These are phyloP conservation scores for Melanotaenia duboulayi DNA, from an alignment of 2,113 vertebrate species.

Conservation along the genomic window DNA sequence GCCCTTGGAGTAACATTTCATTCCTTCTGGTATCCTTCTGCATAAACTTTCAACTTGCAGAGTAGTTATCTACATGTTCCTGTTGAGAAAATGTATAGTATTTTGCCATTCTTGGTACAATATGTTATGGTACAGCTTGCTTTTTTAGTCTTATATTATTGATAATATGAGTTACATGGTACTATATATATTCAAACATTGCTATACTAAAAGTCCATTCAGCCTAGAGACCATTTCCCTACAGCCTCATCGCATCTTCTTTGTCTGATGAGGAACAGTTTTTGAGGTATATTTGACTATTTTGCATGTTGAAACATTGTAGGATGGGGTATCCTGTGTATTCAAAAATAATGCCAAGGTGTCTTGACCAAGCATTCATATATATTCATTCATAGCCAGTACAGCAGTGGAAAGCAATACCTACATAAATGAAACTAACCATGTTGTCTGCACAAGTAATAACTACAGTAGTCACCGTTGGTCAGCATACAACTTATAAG, in stretches of 20 bases:
- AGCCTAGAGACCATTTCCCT: neutral
- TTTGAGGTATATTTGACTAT: neutral
- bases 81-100: no score
- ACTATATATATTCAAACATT: neutral
- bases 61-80: neutral
- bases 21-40: neutral
- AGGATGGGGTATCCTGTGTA: neutral
- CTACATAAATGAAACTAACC: constrained; percentile 10
- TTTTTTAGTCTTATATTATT: neutral
- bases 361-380: neutral
- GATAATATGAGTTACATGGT: no score
- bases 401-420: constrained; percentile 35
- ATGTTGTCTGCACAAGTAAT: no score
- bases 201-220: neutral
- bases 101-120: neutral
- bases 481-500: no score
- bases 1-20: neutral
- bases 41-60: neutral
- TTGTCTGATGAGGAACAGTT: neutral
- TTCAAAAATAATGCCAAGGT: neutral
- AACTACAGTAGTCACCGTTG: no score
- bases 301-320: neutral
- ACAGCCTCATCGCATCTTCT: neutral
- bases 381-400: no score
- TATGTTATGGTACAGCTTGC: neutral